These are phyloP conservation scores for Oncorhynchus tshawytscha DNA, from an alignment of 2,113 vertebrate species.

Conservation along the genomic window DNA sequence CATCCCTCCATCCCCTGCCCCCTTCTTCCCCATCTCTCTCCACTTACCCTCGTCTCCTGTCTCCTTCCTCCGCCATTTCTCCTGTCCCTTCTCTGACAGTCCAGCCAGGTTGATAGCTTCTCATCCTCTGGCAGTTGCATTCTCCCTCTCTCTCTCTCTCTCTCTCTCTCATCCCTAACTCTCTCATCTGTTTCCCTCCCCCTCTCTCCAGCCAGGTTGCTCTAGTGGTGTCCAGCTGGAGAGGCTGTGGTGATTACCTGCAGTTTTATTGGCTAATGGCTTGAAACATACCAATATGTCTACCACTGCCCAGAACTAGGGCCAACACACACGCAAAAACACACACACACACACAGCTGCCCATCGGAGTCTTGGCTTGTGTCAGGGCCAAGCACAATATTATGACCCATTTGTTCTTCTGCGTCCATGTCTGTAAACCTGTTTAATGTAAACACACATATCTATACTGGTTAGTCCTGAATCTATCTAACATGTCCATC, in stretches of 20 bases:
- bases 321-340: constrained; percentile 56
- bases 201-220: constrained; percentile 31
- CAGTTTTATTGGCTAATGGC: constrained; percentile 81
- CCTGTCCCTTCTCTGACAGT: not conserved
- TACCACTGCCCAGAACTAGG: constrained; percentile 66
- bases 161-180: constrained; percentile 7
- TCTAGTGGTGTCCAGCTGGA: constrained; percentile 74
- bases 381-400: constrained; percentile 63
- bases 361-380: constrained; percentile 47
- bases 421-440: constrained; percentile 34
- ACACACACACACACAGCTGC: constrained; percentile 41
- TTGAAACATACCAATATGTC: constrained; percentile 83
- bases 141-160: not conserved
- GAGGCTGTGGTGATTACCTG: constrained; percentile 76
- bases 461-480: too few species aligned
- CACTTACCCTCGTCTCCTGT: constrained; percentile 18
- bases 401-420: constrained; percentile 62
- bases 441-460: not conserved
- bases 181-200: too few species aligned
- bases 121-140: too few species aligned
- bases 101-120: too few species aligned
- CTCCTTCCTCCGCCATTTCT: not conserved
- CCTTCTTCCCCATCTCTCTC: constrained; percentile 9
- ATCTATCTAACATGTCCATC: too few species aligned
- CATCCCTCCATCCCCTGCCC: constrained; percentile 3